These are phyloP conservation scores for Pandemis heparana DNA, from an alignment of 2,888 invertebrate species.

Conservation along the genomic window DNA sequence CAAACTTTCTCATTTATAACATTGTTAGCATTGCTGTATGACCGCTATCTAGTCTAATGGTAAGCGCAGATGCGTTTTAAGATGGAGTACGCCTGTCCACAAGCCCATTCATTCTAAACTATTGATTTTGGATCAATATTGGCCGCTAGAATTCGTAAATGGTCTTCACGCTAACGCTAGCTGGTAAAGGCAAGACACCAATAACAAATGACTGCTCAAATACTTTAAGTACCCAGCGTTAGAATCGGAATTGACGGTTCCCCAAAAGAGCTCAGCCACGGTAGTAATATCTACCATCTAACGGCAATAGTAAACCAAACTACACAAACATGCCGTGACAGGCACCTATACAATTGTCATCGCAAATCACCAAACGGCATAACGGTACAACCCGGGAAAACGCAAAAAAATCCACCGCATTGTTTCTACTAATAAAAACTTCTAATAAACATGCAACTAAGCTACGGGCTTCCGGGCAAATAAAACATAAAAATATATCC, in stretches of 20 bases:
- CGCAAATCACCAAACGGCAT: slow-evolving; percentile 67
- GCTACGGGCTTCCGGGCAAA: slow-evolving; percentile 84
- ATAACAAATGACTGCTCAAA: neutral
- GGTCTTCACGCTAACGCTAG: no score
- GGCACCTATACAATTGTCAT: slow-evolving; percentile 65
- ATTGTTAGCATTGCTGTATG: no score
- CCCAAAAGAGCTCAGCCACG: neutral
- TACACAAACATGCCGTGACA: slow-evolving; percentile 75
- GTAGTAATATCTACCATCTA: slow-evolving; percentile 22
- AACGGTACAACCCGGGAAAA: slow-evolving; percentile 54
- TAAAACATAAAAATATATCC: slow-evolving; percentile 87
- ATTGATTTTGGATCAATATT: no score
- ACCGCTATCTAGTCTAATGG: no score
- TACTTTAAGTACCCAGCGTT: neutral
- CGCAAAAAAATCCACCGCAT: slow-evolving; percentile 65
- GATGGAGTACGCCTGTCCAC: no score
- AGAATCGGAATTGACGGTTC: neutral
- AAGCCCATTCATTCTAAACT: no score
- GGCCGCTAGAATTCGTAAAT: no score
- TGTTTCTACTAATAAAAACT: slow-evolving; percentile 85
- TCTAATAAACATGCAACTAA: slow-evolving; percentile 86
- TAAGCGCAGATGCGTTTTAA: no score
- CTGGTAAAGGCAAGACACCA: neutral
- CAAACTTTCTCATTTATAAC: no score
- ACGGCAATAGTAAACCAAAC: slow-evolving; percentile 46